Evolutionary conservation across 2,113 vertebrate species (phyloP).

Genomic region (Todiramphus saurophagus): DNA sequence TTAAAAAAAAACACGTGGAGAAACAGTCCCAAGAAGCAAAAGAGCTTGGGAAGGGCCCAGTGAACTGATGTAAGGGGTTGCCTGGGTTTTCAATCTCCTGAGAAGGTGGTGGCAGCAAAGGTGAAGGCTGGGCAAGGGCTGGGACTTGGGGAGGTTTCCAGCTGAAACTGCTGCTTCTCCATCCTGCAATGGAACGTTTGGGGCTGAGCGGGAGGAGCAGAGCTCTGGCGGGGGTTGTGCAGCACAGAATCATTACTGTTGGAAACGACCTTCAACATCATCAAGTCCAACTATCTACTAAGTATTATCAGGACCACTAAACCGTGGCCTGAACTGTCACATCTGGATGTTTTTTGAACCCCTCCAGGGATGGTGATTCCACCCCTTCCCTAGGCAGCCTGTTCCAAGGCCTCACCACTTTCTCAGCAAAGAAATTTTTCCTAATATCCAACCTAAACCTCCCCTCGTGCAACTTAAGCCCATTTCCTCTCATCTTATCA

Average conservation of each 20-base stretch:
- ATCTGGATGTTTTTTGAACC: too few species aligned
- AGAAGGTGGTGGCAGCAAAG: neutral
- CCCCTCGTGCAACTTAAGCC: too few species aligned
- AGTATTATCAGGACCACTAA: too few species aligned
- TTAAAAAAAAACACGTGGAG: neutral
- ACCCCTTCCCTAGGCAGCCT: too few species aligned
- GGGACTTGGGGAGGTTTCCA: neutral
- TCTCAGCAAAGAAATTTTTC: too few species aligned
- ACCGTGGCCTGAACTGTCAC: too few species aligned
- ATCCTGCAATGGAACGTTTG: accelerated
- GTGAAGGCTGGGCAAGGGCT: neutral
- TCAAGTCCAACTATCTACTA: too few species aligned
- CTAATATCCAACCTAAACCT: too few species aligned
- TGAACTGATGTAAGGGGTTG: neutral
- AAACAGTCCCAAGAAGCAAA: neutral
- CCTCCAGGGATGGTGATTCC: too few species aligned
- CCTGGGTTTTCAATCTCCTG: neutral
- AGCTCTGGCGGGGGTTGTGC: accelerated
- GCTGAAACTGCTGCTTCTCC: neutral
- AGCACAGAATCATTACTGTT: neutral
- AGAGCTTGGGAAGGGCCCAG: neutral
- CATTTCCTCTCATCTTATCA: too few species aligned
- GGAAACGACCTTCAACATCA: too few species aligned
- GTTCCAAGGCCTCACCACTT: too few species aligned
- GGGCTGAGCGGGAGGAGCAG: neutral